Evolutionary conservation across 2,888 invertebrate genomes (phyloP).

Genomic region (Tricholauxania praeusta): DNA sequence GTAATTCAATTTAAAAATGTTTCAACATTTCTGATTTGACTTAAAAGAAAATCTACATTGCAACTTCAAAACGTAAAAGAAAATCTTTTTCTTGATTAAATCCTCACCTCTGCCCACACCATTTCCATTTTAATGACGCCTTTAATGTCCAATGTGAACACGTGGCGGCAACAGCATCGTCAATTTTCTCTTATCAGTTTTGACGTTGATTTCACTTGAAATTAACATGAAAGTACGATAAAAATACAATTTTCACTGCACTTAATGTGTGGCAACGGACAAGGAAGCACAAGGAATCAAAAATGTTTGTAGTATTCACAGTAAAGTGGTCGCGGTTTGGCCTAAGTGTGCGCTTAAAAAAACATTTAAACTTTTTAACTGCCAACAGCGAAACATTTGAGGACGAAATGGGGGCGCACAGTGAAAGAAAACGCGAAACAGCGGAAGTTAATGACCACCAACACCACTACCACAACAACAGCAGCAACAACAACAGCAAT

Average conservation of each 20-base stretch:
- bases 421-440: too few relatives aligned
- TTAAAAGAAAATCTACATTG: too few relatives aligned
- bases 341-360: conserved; percentile 30
- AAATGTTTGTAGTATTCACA: conserved; percentile 6
- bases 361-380: conserved; percentile 15
- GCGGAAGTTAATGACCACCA: too few relatives aligned
- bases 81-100: too few relatives aligned
- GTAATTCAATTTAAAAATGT: too few relatives aligned
- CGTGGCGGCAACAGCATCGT: conserved; percentile 1
- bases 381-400: too few relatives aligned
- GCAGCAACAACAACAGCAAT: too few relatives aligned
- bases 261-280: conserved; percentile 5
- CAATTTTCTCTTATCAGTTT: conserved; percentile 30
- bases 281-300: not conserved
- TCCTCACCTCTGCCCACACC: not conserved
- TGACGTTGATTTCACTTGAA: conserved; percentile 16
- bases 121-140: not conserved
- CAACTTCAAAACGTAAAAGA: too few relatives aligned
- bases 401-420: too few relatives aligned
- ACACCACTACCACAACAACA: too few relatives aligned
- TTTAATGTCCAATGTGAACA: conserved; percentile 32
- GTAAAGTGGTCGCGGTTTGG: conserved; percentile 17
- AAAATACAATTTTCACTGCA: conserved; percentile 40
- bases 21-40: too few relatives aligned
- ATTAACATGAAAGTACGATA: conserved; percentile 42